phyloP scores from a whole-genome alignment of 2,113 vertebrate species.

The Coracopsis vasa region DNA sequence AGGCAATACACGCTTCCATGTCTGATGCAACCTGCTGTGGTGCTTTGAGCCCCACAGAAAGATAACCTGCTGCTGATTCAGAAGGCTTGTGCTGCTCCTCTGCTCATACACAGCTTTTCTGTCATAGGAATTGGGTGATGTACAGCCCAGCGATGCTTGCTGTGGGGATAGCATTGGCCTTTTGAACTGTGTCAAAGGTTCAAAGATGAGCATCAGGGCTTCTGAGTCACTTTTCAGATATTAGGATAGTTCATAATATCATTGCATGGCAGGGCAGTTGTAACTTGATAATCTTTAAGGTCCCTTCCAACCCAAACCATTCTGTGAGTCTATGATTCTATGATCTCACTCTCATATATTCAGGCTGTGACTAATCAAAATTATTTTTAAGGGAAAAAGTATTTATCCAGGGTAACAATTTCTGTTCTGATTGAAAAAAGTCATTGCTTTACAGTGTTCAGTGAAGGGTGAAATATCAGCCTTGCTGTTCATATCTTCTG shows the following conservation, averaged over 20 bases:
- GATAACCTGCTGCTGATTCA: background rate
- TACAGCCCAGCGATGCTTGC: background rate
- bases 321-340: background rate
- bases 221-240: slow-evolving; percentile 40
- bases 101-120: background rate
- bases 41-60: background rate
- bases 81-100: background rate
- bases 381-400: background rate
- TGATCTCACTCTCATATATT: background rate
- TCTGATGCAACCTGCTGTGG: background rate
- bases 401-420: background rate
- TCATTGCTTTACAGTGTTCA: background rate
- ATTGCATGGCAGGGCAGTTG: background rate
- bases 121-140: background rate
- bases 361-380: background rate
- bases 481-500: background rate
- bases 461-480: background rate
- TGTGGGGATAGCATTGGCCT: background rate
- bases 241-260: background rate
- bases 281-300: background rate
- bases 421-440: background rate
- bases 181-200: background rate
- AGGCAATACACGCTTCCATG: background rate
- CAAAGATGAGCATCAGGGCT: background rate
- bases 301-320: background rate